phyloP scores from a whole-genome alignment of 2,888 invertebrate species.

The Cheilosia vulpina region DNA sequence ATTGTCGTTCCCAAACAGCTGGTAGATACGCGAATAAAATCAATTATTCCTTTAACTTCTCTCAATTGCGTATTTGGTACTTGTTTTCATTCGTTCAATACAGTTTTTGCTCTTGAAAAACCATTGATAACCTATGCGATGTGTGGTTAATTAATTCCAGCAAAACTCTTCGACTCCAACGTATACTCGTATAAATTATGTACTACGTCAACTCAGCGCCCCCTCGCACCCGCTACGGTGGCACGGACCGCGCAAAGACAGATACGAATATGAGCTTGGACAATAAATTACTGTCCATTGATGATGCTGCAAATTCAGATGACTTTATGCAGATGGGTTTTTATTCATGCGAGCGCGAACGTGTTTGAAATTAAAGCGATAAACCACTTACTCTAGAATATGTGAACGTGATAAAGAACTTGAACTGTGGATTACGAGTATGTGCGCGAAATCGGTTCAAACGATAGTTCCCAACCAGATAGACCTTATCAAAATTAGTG shows the following conservation, averaged over 20 bases:
- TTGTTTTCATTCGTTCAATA: slow-evolving; percentile 14
- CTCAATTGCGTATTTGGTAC: slow-evolving; percentile 53
- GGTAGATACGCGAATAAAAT: slow-evolving; percentile 18
- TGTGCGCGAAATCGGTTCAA: not conserved
- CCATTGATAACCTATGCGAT: slow-evolving; percentile 57
- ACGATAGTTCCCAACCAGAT: slow-evolving; percentile 25
- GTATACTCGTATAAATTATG: not conserved
- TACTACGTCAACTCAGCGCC: slow-evolving; percentile 31
- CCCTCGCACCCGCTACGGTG: not conserved
- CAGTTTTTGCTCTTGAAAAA: slow-evolving; percentile 8
- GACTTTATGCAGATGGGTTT: slow-evolving; percentile 49
- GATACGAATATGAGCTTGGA: slow-evolving; percentile 2
- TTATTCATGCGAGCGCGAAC: slow-evolving; percentile 19
- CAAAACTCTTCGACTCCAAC: slow-evolving; percentile 40
- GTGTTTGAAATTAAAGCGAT: slow-evolving; percentile 44
- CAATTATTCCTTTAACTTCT: slow-evolving; percentile 44
- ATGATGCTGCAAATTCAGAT: slow-evolving; percentile 25
- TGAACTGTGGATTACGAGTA: slow-evolving; percentile 43
- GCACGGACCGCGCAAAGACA: not conserved
- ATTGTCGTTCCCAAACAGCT: slow-evolving; percentile 38
- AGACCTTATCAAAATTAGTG: slow-evolving; percentile 25
- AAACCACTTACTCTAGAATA: slow-evolving; percentile 32
- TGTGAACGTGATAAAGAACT: slow-evolving; percentile 43
- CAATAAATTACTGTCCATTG: slow-evolving; percentile 50
- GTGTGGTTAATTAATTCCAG: slow-evolving; percentile 62